Conservation (phyloP, 2,113 vertebrate genomes). For the Microtus richardsoni region DNA sequence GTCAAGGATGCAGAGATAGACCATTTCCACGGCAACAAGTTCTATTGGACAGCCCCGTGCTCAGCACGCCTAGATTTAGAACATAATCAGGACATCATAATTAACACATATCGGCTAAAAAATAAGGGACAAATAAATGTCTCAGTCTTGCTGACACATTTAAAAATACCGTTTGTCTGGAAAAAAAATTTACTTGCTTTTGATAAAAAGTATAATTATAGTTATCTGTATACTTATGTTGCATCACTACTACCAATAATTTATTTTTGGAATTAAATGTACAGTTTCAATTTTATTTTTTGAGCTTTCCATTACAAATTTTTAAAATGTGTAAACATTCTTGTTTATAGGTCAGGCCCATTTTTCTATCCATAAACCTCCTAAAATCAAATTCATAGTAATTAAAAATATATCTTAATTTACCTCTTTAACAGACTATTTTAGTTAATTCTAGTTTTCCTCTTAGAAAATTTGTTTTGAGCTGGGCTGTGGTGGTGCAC, state of each 20-base stretch:
- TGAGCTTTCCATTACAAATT: not conserved
- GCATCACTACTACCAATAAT: not conserved
- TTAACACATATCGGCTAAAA: slow-evolving; percentile 17
- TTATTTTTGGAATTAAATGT: slow-evolving; percentile 27
- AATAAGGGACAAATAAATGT: slow-evolving; percentile 38
- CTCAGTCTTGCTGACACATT: not conserved
- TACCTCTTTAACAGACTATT: slow-evolving; percentile 35
- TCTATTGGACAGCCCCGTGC: not conserved
- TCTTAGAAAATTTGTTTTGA: not conserved
- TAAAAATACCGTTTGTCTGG: slow-evolving; percentile 19
- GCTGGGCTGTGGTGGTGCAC: no score
- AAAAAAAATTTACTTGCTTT: slow-evolving; percentile 39
- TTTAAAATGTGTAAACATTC: slow-evolving; percentile 34
- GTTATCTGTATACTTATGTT: slow-evolving; percentile 32
- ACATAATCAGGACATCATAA: slow-evolving; percentile 40
- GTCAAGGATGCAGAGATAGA: not conserved
- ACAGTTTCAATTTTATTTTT: slow-evolving; percentile 49
- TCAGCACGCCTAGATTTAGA: slow-evolving; percentile 12
- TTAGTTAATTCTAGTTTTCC: slow-evolving; percentile 17
- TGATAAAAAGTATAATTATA: slow-evolving; percentile 57
- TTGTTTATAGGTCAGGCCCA: slow-evolving; percentile 27
- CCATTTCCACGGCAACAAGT: slow-evolving; percentile 20
- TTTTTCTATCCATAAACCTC: not conserved
- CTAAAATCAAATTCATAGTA: not conserved
- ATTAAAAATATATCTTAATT: slow-evolving; percentile 35